These are phyloP conservation scores for Leguminivora glycinivorella DNA, from an alignment of 1,140 invertebrate species.

Conservation along the genomic window DNA sequence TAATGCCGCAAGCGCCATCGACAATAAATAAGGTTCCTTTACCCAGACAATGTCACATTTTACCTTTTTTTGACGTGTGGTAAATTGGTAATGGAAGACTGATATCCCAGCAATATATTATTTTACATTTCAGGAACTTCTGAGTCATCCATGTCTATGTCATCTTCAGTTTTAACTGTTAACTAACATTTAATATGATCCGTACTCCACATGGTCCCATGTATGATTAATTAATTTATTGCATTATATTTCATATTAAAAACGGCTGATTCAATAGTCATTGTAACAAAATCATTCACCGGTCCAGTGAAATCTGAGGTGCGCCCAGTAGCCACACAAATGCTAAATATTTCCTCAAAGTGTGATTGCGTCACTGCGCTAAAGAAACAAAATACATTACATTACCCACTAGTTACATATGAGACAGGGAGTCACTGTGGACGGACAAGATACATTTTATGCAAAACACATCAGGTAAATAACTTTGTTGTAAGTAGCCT, in stretches of 20 bases:
- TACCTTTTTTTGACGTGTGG: no score
- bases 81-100: no score
- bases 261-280: conserved; percentile 3
- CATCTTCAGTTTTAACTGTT: no score
- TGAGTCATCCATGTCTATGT: no score
- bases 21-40: no score
- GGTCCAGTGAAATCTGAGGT: conserved; percentile 32
- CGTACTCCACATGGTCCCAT: background rate
- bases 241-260: background rate
- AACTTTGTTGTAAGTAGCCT: conserved; percentile 1
- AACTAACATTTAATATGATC: no score
- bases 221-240: background rate
- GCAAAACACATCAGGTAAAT: conserved; percentile 14
- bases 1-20: no score
- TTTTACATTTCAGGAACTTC: no score
- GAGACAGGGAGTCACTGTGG: background rate
- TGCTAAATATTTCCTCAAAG: conserved; percentile 39
- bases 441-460: conserved; percentile 2
- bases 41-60: no score
- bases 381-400: conserved; percentile 31
- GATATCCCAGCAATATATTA: no score
- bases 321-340: conserved; percentile 35
- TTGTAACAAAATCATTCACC: conserved; percentile 31
- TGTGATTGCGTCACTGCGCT: conserved; percentile 36
- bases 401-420: background rate